Base-by-base conservation (phyloP, 2,888 invertebrate genomes). In the Crossocerus cetratus region DNA sequence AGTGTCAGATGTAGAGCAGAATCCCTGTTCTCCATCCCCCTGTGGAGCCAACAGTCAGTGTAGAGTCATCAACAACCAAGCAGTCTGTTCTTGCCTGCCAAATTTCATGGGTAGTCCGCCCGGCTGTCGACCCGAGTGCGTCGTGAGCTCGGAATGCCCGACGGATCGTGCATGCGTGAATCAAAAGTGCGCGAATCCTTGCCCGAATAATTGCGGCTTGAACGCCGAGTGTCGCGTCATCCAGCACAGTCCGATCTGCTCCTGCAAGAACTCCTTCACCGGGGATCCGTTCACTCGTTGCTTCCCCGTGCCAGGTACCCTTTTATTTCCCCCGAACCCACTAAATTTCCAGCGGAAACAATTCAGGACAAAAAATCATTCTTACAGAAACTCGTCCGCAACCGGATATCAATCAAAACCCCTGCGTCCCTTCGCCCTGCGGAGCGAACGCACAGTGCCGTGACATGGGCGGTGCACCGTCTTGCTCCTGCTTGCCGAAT, bases 181-280 rank as follows among this genome's bases (percentile, higher is more conserved):
- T 88, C 94, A 94, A 86, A 94, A 93, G 90, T 96, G 96, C 89
- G 92, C 92, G 72, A 95, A 96, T 87, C 96, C 96, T 65, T 97
- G 96, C 86, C 92, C 93, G 62, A 95, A 95, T 56, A 93, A 95
- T 60, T 96, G 96, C 88, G 96, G 96, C 60, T 90, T 93, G 69
- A 93, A 94, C 86, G 94, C 96, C 23, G 91, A 93, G 74, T 97
- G 97, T 89, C 93, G 93, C 79, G 95, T 95, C 62, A 92, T 94
- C 82, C 95, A 95, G 87, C 96, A 97, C 89, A 93, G 94, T 81
- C 96, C 96, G 70, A 91, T 94, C 74, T 97, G 96, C 86, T 76
- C 90, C 4, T 91, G 91, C 68, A 87, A 86, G 16, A 81, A 83
- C n/a, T 88, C 87, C 21, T 91, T 86, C 74, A 90, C 89, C 14